Percentiles rank a stretch among this genome's conserved stretches.
phyloP scores from a whole-genome alignment of 1,140 invertebrate species.

The Bombus soroeensis region DNA sequence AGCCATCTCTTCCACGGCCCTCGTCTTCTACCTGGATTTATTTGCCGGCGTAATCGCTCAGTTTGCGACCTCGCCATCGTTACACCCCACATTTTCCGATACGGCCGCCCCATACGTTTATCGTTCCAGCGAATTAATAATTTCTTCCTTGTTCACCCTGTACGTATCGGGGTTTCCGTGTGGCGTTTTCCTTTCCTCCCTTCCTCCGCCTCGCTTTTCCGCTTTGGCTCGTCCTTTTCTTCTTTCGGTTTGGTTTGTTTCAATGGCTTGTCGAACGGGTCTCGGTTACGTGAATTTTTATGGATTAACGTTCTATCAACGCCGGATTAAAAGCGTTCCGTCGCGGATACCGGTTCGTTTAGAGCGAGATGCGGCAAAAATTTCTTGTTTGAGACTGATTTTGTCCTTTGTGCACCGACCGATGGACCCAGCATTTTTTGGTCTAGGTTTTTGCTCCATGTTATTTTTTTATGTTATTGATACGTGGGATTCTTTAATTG shows the following conservation, averaged over 20 bases:
- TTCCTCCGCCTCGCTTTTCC: background rate
- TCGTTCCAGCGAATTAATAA: constrained; percentile 22
- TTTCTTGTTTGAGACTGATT: background rate
- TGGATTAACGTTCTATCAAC: constrained; percentile 19
- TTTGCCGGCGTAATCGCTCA: constrained; percentile 63
- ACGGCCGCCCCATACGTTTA: background rate
- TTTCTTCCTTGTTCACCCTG: background rate
- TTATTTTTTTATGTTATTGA: background rate
- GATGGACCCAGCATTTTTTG: background rate
- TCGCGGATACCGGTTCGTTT: background rate
- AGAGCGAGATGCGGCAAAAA: background rate
- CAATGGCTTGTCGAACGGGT: background rate
- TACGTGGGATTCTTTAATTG: background rate
- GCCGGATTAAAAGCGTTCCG: constrained; percentile 9
- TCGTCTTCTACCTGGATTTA: constrained; percentile 49
- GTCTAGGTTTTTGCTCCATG: background rate
- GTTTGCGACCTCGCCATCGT: constrained; percentile 20
- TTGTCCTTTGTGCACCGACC: background rate
- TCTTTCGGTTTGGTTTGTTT: background rate
- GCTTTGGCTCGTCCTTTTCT: background rate
- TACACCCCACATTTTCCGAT: background rate
- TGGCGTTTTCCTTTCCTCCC: background rate
- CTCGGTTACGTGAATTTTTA: constrained; percentile 19
- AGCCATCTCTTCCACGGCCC: background rate
- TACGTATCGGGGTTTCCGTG: background rate